phyloP scores from a whole-genome alignment of 1,140 invertebrate species.

The Temnothorax nylanderi region DNA sequence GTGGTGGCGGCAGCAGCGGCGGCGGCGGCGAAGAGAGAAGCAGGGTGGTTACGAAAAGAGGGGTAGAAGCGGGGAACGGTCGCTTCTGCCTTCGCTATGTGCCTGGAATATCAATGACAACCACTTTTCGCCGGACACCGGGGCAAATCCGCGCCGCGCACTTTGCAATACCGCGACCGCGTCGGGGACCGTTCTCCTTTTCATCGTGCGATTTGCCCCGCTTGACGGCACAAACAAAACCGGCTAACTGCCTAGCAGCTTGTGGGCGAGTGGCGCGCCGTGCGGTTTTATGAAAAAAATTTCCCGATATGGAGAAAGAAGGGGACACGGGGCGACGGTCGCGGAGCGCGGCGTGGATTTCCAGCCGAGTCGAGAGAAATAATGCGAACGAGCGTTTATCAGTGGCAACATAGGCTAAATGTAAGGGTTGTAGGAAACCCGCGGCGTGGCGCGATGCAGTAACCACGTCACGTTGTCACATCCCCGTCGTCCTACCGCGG shows the following conservation, averaged over 20 bases:
- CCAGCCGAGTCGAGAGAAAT: background rate
- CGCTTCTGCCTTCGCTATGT: constrained; percentile 79
- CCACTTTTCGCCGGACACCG: constrained; percentile 74
- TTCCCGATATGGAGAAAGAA: background rate
- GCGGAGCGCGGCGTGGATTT: background rate
- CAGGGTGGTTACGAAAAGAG: constrained; percentile 63
- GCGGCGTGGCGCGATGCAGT: constrained; percentile 73
- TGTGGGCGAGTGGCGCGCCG: too few species aligned
- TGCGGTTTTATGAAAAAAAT: background rate
- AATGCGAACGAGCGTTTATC: constrained; percentile 58
- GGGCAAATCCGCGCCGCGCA: constrained; percentile 58
- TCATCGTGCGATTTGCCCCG: constrained; percentile 53
- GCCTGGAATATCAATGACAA: constrained; percentile 82
- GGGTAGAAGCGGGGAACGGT: constrained; percentile 63
- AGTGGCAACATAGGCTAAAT: constrained; percentile 69
- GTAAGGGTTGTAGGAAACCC: constrained; percentile 68
- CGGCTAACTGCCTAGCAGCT: constrained; percentile 14
- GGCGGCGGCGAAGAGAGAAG: constrained; percentile 20
- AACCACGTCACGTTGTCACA: constrained; percentile 83
- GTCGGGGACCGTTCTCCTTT: constrained; percentile 33
- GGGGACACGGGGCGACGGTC: background rate
- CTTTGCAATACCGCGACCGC: constrained; percentile 44
- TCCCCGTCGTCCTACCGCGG: constrained; percentile 80
- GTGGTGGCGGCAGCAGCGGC: constrained; percentile 8
- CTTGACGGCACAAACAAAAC: constrained; percentile 38